A percentile compares a stretch with the other conserved stretches of the same genome.
Evolutionary conservation across 1,140 invertebrate genomes (phyloP).

Genomic region (Polypedilum vanderplanki): DNA sequence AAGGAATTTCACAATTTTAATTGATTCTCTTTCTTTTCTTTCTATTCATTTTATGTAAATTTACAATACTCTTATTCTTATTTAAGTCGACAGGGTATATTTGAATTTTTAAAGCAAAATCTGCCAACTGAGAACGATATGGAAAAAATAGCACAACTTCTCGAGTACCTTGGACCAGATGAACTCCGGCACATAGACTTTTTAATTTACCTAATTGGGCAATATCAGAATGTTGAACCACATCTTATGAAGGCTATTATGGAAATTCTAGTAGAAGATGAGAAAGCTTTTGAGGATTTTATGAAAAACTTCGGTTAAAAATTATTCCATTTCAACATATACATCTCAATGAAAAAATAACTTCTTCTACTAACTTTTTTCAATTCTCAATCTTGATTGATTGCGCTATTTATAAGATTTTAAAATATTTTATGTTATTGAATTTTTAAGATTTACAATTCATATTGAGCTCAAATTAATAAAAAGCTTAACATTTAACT

Average conservation of each 20-base stretch:
- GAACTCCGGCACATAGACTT: not conserved
- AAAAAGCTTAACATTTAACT: no score
- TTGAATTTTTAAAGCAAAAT: not conserved
- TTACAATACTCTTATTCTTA: not conserved
- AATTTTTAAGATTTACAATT: no score
- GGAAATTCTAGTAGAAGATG: not conserved
- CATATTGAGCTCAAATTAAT: no score
- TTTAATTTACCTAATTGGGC: not conserved
- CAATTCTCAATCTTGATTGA: not conserved
- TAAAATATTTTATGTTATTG: not conserved
- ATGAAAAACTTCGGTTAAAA: not conserved
- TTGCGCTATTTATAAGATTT: not conserved
- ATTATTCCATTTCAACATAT: not conserved
- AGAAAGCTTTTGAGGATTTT: not conserved
- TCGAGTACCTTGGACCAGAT: not conserved
- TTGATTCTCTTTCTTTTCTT: not conserved
- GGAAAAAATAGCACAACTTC: not conserved
- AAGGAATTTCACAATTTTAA: not conserved
- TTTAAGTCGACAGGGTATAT: not conserved
- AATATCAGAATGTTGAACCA: not conserved
- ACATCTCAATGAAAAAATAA: no score
- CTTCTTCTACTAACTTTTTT: no score
- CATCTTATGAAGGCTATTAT: not conserved
- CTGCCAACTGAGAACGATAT: not conserved
- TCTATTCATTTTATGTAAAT: not conserved